Evolutionary conservation across 2,113 vertebrate species (phyloP).

Genomic region (Hepsetus odoe): DNA sequence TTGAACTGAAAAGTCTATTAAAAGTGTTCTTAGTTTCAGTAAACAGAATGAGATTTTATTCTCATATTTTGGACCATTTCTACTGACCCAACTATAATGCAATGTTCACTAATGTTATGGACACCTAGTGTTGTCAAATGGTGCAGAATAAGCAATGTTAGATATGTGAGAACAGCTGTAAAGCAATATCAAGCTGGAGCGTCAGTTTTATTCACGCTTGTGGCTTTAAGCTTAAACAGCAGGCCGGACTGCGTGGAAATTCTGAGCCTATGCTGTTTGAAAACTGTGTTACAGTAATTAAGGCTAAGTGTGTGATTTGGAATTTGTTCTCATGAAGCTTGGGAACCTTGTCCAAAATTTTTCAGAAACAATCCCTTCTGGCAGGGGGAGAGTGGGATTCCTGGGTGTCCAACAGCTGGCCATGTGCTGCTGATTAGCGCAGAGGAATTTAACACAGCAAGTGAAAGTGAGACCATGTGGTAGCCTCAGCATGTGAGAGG

Average conservation of each 20-base stretch:
- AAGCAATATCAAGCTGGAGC: background rate
- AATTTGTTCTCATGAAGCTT: background rate
- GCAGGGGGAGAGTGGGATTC: slow-evolving; percentile 23
- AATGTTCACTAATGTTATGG: no score
- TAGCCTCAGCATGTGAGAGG: background rate
- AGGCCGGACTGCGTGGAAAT: background rate
- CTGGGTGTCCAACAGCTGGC: slow-evolving; percentile 33
- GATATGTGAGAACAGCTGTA: no score
- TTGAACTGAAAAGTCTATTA: no score
- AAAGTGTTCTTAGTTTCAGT: no score
- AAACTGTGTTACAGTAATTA: slow-evolving; percentile 7
- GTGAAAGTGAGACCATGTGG: slow-evolving; percentile 36
- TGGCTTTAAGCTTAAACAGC: background rate
- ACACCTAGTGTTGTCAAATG: no score
- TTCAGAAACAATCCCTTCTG: slow-evolving; percentile 27
- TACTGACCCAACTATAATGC: no score
- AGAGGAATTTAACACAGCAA: slow-evolving; percentile 47
- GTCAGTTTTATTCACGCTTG: background rate
- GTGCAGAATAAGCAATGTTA: no score
- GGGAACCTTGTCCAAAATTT: slow-evolving; percentile 30
- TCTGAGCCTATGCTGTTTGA: no score
- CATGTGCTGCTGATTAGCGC: slow-evolving; percentile 46
- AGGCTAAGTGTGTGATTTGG: background rate
- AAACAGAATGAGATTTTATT: no score
- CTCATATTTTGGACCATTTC: no score